These are phyloP conservation scores for Tubulanus polymorphus DNA, from an alignment of 2,888 invertebrate genomes.

Conservation along the genomic window DNA sequence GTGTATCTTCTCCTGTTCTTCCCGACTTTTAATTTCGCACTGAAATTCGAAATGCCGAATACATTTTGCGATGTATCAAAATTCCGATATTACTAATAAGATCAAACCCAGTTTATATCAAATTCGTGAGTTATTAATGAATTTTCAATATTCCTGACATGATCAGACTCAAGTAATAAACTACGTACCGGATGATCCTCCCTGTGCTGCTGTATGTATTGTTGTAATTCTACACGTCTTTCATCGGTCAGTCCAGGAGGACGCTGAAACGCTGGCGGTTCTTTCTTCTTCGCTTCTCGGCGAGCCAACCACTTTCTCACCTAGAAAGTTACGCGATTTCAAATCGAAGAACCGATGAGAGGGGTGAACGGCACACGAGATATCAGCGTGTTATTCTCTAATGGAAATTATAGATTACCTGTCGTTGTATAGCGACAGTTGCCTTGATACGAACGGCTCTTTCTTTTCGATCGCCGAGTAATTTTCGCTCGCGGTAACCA, in stretches of 20 bases:
- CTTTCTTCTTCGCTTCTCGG: slow-evolving; percentile 27
- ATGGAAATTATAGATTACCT: slow-evolving; percentile 26
- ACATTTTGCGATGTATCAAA: background rate
- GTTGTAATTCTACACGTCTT: slow-evolving; percentile 40
- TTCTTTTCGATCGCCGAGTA: slow-evolving; percentile 25
- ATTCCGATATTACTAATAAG: background rate
- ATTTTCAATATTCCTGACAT: background rate
- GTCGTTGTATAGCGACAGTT: slow-evolving; percentile 44
- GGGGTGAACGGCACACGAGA: too few relatives aligned
- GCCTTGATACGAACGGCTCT: slow-evolving; percentile 28
- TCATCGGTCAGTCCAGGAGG: slow-evolving; percentile 47
- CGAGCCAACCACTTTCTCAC: slow-evolving; percentile 41
- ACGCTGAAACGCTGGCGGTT: slow-evolving; percentile 37
- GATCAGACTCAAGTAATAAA: background rate
- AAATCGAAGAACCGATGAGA: too few relatives aligned
- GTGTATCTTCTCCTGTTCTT: slow-evolving; percentile 37
- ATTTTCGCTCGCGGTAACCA: slow-evolving; percentile 33
- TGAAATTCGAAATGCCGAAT: slow-evolving; percentile 11
- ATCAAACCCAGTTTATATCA: too few relatives aligned
- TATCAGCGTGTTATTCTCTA: background rate
- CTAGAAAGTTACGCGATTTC: too few relatives aligned
- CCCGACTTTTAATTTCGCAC: slow-evolving; percentile 24
- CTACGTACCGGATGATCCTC: slow-evolving; percentile 41
- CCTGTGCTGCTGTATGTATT: slow-evolving; percentile 36
- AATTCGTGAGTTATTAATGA: too few relatives aligned